Evolutionary conservation across 1,140 invertebrate genomes (phyloP).

Genomic region (Holotrichia oblita): DNA sequence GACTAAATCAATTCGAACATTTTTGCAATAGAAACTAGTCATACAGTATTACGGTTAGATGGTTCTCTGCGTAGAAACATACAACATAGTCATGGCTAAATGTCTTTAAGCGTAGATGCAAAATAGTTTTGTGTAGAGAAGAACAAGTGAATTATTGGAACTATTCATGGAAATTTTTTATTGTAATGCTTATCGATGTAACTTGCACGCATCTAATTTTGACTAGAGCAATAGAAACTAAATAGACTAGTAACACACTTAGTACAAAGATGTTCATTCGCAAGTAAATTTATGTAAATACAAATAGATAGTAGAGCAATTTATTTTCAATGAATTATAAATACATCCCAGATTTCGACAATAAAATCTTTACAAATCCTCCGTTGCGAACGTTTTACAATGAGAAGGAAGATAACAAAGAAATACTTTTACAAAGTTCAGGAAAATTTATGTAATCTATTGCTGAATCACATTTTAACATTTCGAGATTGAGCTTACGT

Average conservation of each 20-base stretch:
- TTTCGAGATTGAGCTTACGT: not conserved
- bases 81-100: too few species aligned
- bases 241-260: not conserved
- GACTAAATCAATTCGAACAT: too few species aligned
- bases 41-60: too few species aligned
- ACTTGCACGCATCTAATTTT: too few species aligned
- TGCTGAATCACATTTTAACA: not conserved
- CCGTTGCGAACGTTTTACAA: not conserved
- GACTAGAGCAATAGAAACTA: too few species aligned
- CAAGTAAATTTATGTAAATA: not conserved
- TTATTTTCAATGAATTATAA: not conserved
- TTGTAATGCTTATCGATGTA: too few species aligned
- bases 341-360: not conserved
- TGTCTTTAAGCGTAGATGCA: too few species aligned
- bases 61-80: too few species aligned
- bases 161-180: too few species aligned
- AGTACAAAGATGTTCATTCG: not conserved
- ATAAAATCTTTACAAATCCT: not conserved
- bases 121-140: too few species aligned
- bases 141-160: too few species aligned
- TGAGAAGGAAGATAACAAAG: not conserved
- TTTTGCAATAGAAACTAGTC: too few species aligned
- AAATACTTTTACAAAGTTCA: not conserved
- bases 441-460: conserved; percentile 9
- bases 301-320: not conserved